Base-by-base conservation (phyloP, 2,888 invertebrate species). In the Nephrotoma appendiculata region DNA sequence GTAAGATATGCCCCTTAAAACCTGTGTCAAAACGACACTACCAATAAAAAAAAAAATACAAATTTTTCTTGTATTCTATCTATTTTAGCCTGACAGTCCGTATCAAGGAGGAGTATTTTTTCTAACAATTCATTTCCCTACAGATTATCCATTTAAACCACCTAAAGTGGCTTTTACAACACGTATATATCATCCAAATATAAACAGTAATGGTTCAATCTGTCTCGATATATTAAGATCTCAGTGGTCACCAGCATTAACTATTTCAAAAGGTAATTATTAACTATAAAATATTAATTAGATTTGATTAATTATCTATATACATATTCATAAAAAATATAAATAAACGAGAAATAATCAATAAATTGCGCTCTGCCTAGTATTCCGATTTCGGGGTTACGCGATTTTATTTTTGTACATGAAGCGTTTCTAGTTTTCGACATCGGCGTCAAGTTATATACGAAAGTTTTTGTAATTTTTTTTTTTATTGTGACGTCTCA, bases 91-190 rank as follows among this genome's bases (percentile, higher is more conserved):
- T 91, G 99, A 99, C 94, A 99, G 99, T 94, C 99, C 99, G 92
- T 99, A 99, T 93, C 98, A 99, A 94, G 99, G 99, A 92, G 99
- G 99, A 90, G 98, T 99, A 91, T 99, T 99, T 94, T 99, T 99
- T 94, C 95, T 99, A 94, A 99, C 98, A 93, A 99, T 99, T 94
- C 98, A 99, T 93, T 99, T 99, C 93, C 99, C 99, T 91, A 99
- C 99, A 96, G 99, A 99, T 94, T 99, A 99, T 93, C 99, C 99
- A 91, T 99, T 99, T 93, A 99, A 99, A 95, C 99, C 99, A 93
- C 99, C 99, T 92, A 99, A 99, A 97, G 98, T 99, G 94, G 98
- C 99, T 93, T 99, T 99, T 95, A 99, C 99, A 93, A 99, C 99
- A 92, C 97, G 98, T 94, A 99, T 99, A 94, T 99, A 99, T 95